Base-by-base conservation (phyloP, 2,113 vertebrate genomes). In the Centropus unirufus region DNA sequence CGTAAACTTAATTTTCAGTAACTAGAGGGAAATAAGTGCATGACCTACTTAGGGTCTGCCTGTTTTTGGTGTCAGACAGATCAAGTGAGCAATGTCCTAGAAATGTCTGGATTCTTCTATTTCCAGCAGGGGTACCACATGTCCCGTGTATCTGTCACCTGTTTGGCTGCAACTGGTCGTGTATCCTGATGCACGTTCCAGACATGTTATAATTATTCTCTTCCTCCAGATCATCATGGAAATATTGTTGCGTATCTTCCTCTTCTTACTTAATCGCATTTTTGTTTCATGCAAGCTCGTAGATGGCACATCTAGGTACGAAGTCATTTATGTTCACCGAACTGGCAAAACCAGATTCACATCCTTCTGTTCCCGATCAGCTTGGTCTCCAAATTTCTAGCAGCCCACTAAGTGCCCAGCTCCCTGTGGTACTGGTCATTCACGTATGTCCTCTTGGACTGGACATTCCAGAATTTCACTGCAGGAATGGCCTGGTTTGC, bases 11-110 rank as follows among this genome's bases (percentile, higher is more conserved):
- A 74, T 94, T 80, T 81, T 68, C 74, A 76, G 32, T 67, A 67
- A 58, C 32, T 54, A 63, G 32, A 84, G n/a, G 57, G 34, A 93
- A 92, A 59, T 80, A 92, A 92, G 79, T 62, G 6, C 44, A 44
- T 49, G 85, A 42, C 86, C 91, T 87, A 78, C 61, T 95, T 95
- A 62, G 20, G 4, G 5, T 83, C 55, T 87, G 14, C 32, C 73
- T 96, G 57, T 81, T 93, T 94, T 93, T 67, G 83, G 15, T 59
- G 9, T 63, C 23, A 93, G 94, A 46, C 49, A 77, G 63, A 83
- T 78, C 55, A 92, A 75, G 29, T 87, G 22, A 77, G 39, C 81
- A 55, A 77, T 72, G 91, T 49, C 94, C 94, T 80, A 77, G 89
- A 95, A 94, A 64, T 26, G 73, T 46, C 74, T 92, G 17, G 23